Evolutionary conservation across 2,113 vertebrate species (phyloP).

Genomic region (Melozone crissalis): DNA sequence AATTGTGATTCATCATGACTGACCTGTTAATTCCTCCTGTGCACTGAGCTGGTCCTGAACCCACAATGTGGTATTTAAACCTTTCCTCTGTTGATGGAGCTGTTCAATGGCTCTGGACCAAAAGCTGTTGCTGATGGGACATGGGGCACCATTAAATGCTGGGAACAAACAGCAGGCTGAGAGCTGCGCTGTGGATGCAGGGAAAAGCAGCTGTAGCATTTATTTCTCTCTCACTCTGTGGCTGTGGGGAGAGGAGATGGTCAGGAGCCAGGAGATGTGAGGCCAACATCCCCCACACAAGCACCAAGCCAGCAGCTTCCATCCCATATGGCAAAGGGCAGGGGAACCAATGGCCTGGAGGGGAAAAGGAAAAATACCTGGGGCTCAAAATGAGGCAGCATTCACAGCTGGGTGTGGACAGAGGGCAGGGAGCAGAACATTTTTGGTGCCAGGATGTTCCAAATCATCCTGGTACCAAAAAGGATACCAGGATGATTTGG

Average conservation of each 20-base stretch:
- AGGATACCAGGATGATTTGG: no score
- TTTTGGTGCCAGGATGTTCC: background rate
- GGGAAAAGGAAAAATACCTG: background rate
- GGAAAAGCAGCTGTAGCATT: background rate
- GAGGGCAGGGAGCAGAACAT: background rate
- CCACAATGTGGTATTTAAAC: rapidly evolving
- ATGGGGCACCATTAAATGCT: rapidly evolving
- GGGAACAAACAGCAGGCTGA: background rate
- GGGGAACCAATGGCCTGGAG: background rate
- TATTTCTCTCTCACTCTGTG: background rate
- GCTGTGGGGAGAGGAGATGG: background rate
- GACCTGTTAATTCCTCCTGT: background rate
- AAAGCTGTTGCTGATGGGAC: background rate
- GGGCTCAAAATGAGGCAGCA: background rate
- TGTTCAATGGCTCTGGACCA: background rate
- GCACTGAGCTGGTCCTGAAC: rapidly evolving
- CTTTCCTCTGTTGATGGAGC: background rate
- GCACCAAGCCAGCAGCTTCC: background rate
- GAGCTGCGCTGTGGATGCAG: rapidly evolving
- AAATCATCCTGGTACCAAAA: no score
- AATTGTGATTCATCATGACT: background rate
- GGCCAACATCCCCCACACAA: background rate
- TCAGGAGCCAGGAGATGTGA: background rate
- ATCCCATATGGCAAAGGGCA: background rate
- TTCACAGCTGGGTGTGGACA: rapidly evolving